Percentiles rank a stretch among this genome's conserved stretches.
These are phyloP conservation scores for Callopanchax toddi DNA, from an alignment of 2,113 vertebrate genomes.

Conservation along the genomic window DNA sequence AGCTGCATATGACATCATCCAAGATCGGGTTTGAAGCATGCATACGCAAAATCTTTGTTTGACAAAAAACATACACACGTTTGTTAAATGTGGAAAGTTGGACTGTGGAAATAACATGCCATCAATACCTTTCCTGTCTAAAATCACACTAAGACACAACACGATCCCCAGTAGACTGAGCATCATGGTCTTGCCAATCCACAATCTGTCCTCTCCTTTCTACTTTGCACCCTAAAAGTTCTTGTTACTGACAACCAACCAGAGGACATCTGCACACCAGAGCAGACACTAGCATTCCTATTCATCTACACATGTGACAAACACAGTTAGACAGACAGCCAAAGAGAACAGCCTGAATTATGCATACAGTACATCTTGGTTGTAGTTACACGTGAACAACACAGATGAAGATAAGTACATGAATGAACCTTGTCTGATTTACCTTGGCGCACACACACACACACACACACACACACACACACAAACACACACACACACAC, in stretches of 20 bases:
- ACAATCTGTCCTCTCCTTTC: slow-evolving; percentile 61
- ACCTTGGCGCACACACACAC: slow-evolving; percentile 45
- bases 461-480: no score
- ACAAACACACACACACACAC: no score
- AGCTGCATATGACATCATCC: slow-evolving; percentile 95
- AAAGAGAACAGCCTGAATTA: slow-evolving; percentile 54
- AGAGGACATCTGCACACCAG: slow-evolving; percentile 57
- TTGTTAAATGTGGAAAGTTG: slow-evolving; percentile 38
- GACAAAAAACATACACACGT: slow-evolving; percentile 44
- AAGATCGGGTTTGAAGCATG: slow-evolving; percentile 64
- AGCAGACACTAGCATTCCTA: slow-evolving; percentile 17
- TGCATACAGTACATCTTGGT: slow-evolving; percentile 39
- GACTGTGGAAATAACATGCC: slow-evolving; percentile 18
- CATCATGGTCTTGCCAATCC: slow-evolving; percentile 37
- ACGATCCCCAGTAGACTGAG: slow-evolving; percentile 32
- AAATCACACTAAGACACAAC: slow-evolving; percentile 5
- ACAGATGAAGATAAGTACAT: slow-evolving; percentile 28
- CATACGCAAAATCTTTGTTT: slow-evolving; percentile 36
- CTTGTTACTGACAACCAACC: slow-evolving; percentile 59
- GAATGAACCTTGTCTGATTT: slow-evolving; percentile 46
- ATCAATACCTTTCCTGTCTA: slow-evolving; percentile 11
- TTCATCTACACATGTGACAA: slow-evolving; percentile 29
- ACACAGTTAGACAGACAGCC: slow-evolving; percentile 32
- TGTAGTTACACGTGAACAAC: slow-evolving; percentile 54
- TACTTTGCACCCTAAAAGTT: slow-evolving; percentile 58